Evolutionary conservation across 2,113 vertebrate genomes (phyloP).

Genomic region (Triplophysa siluroides): DNA sequence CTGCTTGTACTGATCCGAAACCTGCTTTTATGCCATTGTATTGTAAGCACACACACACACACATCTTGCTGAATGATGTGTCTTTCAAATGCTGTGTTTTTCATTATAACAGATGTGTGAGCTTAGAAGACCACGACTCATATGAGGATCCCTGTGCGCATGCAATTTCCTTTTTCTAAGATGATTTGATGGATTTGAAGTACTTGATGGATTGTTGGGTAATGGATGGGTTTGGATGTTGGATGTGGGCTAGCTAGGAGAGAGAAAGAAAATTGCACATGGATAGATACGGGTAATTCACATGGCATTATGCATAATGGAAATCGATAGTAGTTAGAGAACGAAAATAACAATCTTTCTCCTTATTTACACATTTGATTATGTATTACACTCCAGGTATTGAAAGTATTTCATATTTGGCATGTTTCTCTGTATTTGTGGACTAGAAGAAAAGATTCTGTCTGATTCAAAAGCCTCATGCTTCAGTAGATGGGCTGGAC

Average conservation of each 20-base stretch:
- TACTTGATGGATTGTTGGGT: neutral
- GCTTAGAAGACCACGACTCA: neutral
- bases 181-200: neutral
- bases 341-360: too few relatives aligned
- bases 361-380: too few relatives aligned
- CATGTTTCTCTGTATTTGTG: neutral
- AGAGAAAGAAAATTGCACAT: neutral
- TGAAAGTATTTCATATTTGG: neutral
- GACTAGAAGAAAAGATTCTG: neutral
- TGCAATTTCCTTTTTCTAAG: neutral
- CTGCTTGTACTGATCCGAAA: neutral
- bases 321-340: too few relatives aligned
- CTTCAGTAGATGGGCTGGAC: slow-evolving; percentile 2
- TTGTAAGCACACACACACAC: too few relatives aligned
- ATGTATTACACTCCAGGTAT: neutral
- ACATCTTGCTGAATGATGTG: too few relatives aligned
- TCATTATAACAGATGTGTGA: neutral
- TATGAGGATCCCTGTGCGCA: neutral
- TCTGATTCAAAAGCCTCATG: slow-evolving; percentile 15
- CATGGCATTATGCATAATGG: too few relatives aligned
- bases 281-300: neutral
- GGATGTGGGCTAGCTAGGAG: neutral
- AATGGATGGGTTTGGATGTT: neutral
- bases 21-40: neutral
- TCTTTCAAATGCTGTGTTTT: neutral